phyloP scores from a whole-genome alignment of 2,797 vertebrate species.

The Gymnocypris eckloni region DNA sequence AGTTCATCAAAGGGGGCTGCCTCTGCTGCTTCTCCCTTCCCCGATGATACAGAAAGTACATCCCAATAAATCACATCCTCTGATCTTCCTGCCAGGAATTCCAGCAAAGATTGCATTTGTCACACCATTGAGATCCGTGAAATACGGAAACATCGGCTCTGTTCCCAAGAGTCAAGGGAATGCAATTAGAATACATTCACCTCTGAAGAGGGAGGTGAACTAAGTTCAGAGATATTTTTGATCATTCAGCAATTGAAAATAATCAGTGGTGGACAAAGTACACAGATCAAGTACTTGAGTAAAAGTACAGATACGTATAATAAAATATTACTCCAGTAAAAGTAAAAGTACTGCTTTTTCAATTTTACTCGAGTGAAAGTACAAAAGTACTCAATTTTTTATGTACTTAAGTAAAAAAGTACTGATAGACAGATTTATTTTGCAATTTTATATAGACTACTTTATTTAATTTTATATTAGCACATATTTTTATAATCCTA shows the following conservation, averaged over 20 bases:
- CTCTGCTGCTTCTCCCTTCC: slow-evolving; percentile 11
- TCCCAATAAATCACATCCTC: slow-evolving; percentile 78
- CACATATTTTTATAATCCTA: too few relatives aligned
- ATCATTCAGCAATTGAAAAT: slow-evolving; percentile 80
- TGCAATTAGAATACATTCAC: slow-evolving; percentile 78
- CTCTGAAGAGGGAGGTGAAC: slow-evolving; percentile 64
- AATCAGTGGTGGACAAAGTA: slow-evolving; percentile 57
- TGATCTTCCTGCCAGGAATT: slow-evolving; percentile 73
- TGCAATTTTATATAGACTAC: too few relatives aligned
- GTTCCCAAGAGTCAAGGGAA: slow-evolving; percentile 78
- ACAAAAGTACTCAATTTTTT: too few relatives aligned
- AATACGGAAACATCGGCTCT: slow-evolving; percentile 74
- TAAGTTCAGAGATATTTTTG: slow-evolving; percentile 54
- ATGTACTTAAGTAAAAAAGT: too few relatives aligned
- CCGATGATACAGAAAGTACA: slow-evolving; percentile 65
- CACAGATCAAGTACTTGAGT: too few relatives aligned
- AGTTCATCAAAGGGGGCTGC: slow-evolving; percentile 42
- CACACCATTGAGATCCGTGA: slow-evolving; percentile 75
- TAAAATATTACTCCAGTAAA: too few relatives aligned
- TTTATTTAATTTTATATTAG: too few relatives aligned
- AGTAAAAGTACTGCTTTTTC: too few relatives aligned
- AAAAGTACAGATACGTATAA: too few relatives aligned
- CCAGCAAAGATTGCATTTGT: slow-evolving; percentile 65
- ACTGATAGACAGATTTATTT: too few relatives aligned
- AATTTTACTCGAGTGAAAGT: too few relatives aligned